Evolutionary conservation across 2,888 invertebrate genomes (phyloP), one percentile per base, ranked within the genome.

Genomic region (Heliconius erato): DNA sequence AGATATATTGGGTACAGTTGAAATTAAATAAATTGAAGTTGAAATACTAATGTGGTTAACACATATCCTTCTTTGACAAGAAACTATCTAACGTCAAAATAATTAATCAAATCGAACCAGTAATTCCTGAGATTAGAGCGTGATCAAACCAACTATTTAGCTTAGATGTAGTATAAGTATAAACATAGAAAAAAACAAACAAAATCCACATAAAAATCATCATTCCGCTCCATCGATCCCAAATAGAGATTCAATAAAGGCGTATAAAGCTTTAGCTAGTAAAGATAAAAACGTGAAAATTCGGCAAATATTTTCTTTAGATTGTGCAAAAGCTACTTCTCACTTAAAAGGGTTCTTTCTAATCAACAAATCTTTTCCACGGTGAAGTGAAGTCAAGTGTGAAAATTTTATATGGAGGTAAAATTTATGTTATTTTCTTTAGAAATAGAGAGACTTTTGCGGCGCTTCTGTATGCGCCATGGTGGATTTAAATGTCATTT

Each of bases 231-330:
- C 72, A 72, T 72, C 26, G 72, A 26, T 72, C 49, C 72, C 44
- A 49, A 72, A 49, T 72, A 72, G 72, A 54, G 54, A 23, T 72
- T 72, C 44, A 49, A 72, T 44, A 72, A 49, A 71, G 23, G 1
- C 69, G 35, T 71, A 40, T 71, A 71, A 72, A 72, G 44, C 72
- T 72, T 26, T 16, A 19, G 44, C 72, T 72, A 72, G 49, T 72
- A 26, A 49, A 72, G 72, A 72, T 72, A 72, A 72, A 72, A 49
- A 72, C 44, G 72, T 72, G 72, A 44, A 72, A 44, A 72, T 72
- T 72, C 44, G 44, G 49, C 72, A 72, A 72, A 72, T 72, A 72
- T 72, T 72, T 72, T 16, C 72, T 26, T 49, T 49, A 72, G 44
- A 16, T 26, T 71, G 72, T 69, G 19, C 72, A 49, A 26, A 72